phyloP scores from a whole-genome alignment of 2,888 invertebrate species.

The Noctua pronuba region DNA sequence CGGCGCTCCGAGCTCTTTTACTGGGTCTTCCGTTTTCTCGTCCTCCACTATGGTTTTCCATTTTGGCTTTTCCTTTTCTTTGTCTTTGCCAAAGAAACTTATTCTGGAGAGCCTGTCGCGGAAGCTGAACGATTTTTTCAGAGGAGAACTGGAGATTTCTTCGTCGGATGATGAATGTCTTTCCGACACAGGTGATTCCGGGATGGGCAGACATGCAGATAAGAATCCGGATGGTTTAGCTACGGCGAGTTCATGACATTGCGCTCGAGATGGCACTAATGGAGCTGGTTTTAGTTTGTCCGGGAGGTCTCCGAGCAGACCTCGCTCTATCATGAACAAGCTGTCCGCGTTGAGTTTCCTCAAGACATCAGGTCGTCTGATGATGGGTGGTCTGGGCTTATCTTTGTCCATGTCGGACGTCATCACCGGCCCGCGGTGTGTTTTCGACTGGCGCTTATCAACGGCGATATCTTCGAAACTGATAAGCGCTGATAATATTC shows the following conservation, averaged over 20 bases:
- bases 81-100: conserved; percentile 81
- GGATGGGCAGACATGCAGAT: conserved; percentile 82
- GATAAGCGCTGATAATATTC: conserved; percentile 83
- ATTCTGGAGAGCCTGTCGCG: conserved; percentile 84
- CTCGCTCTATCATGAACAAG: conserved; percentile 84
- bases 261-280: conserved; percentile 77
- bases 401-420: conserved; percentile 85
- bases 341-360: conserved; percentile 85
- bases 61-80: conserved; percentile 80
- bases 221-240: conserved; percentile 86
- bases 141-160: conserved; percentile 72
- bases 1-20: conserved; percentile 35
- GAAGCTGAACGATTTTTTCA: conserved; percentile 87
- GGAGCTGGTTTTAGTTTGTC: conserved; percentile 83
- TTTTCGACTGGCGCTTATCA: conserved; percentile 81
- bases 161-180: conserved; percentile 76
- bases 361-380: conserved; percentile 82
- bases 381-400: conserved; percentile 75
- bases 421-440: conserved; percentile 79
- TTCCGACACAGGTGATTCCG: conserved; percentile 78
- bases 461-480: conserved; percentile 74
- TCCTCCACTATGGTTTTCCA: conserved; percentile 79
- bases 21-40: conserved; percentile 65
- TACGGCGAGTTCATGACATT: conserved; percentile 82
- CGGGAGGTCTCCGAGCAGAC: conserved; percentile 84